Base-by-base conservation (phyloP, 30 jellyfish, hydroid and myxozoan genomes). In the Chironex yamaguchii region DNA sequence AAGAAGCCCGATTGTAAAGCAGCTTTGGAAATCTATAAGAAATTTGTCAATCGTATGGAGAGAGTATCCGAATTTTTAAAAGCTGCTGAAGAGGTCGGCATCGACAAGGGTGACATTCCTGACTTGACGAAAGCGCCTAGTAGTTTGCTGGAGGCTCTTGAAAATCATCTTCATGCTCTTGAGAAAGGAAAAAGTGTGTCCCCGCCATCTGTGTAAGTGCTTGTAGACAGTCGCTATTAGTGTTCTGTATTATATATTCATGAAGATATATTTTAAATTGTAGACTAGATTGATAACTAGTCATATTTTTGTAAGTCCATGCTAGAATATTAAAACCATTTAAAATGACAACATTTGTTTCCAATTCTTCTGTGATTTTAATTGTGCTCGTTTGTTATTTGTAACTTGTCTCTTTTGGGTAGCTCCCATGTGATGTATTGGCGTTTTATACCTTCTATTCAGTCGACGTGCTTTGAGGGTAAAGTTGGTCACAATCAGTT, bases 61-160 rank as follows among this genome's bases (percentile, higher is more conserved):
- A 72, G 93, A 31, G 98, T 93, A 13, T 93, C 98, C n/a, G 91
- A 85, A 30, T 87, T 93, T 62, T 82, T 93, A 49, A 87, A 83
- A 67, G 74, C 72, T 52, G 98, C 98, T 2, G 98, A 93, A 51
- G 98, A 93, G 50, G 98, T 93, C n/a, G 98, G 98, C 27, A 93
- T 93, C 51, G 96, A 93, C 71, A 81, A 73, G 58, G 97, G 97
- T 67, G 98, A 93, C 66, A 93, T 93, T 42, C 98, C 98, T 2
- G 98, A 93, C 52, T 90, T 93, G 52, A 89, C 97, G 26, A 94
- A 88, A 70, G 98, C 97, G 17, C 98, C 98, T 26, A 52, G 87
- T 75, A 93, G 98, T 48, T 65, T 93, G 51, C 52, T 93, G 50
- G 83, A 80, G 28, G 98, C 98, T 23, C 50, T 93, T 54, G 97